Conservation (phyloP, 2,888 invertebrate genomes). For the Stegana nigrithorax region DNA sequence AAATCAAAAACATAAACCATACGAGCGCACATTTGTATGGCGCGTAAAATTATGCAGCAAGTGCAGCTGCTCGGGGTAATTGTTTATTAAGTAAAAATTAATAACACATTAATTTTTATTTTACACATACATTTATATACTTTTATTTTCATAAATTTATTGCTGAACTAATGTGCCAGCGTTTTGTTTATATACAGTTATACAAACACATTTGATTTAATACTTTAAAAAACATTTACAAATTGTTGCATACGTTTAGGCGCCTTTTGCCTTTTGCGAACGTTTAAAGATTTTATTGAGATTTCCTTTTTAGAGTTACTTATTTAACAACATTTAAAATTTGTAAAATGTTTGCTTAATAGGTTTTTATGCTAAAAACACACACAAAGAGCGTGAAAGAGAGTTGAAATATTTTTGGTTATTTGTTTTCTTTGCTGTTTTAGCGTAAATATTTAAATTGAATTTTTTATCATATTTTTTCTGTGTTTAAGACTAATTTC, state of each 20-base stretch:
- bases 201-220: too few species aligned
- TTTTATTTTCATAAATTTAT: too few species aligned
- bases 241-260: background rate
- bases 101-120: too few species aligned
- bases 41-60: too few species aligned
- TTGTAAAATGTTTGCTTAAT: conserved; percentile 1
- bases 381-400: conserved; percentile 5
- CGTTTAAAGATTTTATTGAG: background rate
- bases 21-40: too few species aligned
- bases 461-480: conserved; percentile 5
- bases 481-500: conserved; percentile 39
- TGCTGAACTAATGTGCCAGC: too few species aligned
- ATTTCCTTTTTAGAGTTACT: background rate
- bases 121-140: too few species aligned
- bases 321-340: conserved; percentile 6
- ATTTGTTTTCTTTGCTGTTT: too few species aligned
- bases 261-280: background rate
- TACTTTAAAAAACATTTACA: conserved; percentile 4
- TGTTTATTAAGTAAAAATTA: too few species aligned
- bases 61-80: too few species aligned
- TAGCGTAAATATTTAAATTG: conserved; percentile 37
- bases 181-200: background rate
- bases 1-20: too few species aligned
- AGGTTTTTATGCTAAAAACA: conserved; percentile 8
- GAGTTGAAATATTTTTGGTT: too few species aligned